Evolutionary conservation across 1,140 invertebrate species (phyloP), one percentile per base, ranked within the genome.

Genomic region (Drosophila lacteicornis): DNA sequence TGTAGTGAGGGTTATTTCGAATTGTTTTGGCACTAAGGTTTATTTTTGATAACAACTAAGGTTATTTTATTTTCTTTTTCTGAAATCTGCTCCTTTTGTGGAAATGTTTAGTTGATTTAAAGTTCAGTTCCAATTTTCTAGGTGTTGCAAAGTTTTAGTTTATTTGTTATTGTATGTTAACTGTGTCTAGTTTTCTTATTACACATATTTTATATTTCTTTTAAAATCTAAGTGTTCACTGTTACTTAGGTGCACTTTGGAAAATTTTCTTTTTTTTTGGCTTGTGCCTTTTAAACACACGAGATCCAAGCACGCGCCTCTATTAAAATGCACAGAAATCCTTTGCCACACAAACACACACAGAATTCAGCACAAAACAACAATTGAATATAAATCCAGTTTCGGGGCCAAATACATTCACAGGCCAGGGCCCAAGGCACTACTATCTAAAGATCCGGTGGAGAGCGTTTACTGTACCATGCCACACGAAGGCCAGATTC

Each of bases 401-500:
- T 79, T 80, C 59, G 58, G 43, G 50, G 53, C 50, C 50, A 57
- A 50, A 58, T 59, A 74, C 55, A 80, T 46, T 76, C 58, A 77
- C 59, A 59, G 17, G 47, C 50, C 75, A 51, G 60, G 42, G 46
- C 66, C 82, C 75, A 67, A 59, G 66, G 50, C 50, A 66, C 55
- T 70, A 36, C 50, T 40, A 38, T 69, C 65, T 50, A 59, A 66
- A 50, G 53, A 57, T 62, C 85, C 60, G 42, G 40, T 4, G 22
- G 6, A 69, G 76, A 78, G 57, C 87, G 85, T 79, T 87, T 90
- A 92, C 84, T 92, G 91, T 92, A 92, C 91, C 91, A 91, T 91
- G 77, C 91, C 86, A 91, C 67, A 90, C 90, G 91, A 91, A 92
- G 91, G 91, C 91, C 91, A 92, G 91, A 92, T 87, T 92, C 79